Conservation (phyloP, 2,113 vertebrate genomes). For the Salvelinus namaycush region DNA sequence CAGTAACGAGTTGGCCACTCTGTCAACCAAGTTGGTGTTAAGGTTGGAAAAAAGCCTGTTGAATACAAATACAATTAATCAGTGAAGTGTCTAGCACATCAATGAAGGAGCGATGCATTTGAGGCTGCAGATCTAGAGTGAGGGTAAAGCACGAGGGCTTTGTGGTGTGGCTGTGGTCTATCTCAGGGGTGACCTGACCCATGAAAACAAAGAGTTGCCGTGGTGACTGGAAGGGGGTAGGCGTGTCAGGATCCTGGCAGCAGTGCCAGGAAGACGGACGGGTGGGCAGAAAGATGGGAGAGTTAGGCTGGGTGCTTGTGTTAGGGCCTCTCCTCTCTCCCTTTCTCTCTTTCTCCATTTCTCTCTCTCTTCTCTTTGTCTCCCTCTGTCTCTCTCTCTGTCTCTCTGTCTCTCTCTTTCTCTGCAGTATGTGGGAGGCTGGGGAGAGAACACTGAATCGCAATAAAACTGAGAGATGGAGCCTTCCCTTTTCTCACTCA, state of each 20-base stretch:
- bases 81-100: not conserved
- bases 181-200: slow-evolving; percentile 26
- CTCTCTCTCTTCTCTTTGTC: not conserved
- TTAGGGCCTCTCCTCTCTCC: slow-evolving; percentile 39
- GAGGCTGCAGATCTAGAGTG: not conserved
- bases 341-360: slow-evolving; percentile 14
- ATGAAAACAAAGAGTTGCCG: slow-evolving; percentile 62
- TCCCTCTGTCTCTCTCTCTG: slow-evolving; percentile 20
- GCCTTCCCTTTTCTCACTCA: slow-evolving; percentile 40
- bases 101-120: not conserved
- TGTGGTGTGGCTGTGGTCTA: slow-evolving; percentile 5
- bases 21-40: not conserved
- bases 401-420: not conserved
- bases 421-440: slow-evolving; percentile 65
- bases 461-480: slow-evolving; percentile 67
- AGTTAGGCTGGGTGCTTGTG: slow-evolving; percentile 19
- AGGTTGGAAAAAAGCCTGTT: not conserved
- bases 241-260: slow-evolving; percentile 53
- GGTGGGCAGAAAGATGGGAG: slow-evolving; percentile 1
- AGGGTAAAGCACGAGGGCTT: not conserved
- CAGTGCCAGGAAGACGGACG: slow-evolving; percentile 26
- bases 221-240: slow-evolving; percentile 67
- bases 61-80: not conserved
- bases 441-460: slow-evolving; percentile 67
- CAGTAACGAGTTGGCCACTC: slow-evolving; percentile 19